Base-by-base conservation (phyloP, 2,113 vertebrate species). In the Poeciliopsis retropinna region DNA sequence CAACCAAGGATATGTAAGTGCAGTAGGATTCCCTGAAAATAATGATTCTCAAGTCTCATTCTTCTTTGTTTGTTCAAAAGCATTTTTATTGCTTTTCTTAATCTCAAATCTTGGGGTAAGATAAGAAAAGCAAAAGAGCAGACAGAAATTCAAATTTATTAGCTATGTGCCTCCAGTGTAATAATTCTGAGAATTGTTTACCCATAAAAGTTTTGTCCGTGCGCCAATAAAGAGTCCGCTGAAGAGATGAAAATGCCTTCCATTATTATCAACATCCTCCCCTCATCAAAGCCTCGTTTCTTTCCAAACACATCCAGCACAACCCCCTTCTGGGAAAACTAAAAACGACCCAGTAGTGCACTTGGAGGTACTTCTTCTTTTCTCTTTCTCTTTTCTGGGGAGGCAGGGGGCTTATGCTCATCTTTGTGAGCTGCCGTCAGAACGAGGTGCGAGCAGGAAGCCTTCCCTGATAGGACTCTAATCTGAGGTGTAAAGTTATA, bases 401-500 rank as follows among this genome's bases (percentile, higher is more conserved):
- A 57, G 19, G 51, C 8, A 57, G 51, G 71, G 85, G 84, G 86
- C 85, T 91, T 92, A 90, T 25, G 80, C 37, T 70, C 19, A 64
- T 84, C 87, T 88, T 87, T 80, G 39, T 10, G 60, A 89, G 81
- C 87, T 91, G 90, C 86, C 78, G 67, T 81, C 83, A 14, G 80
- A 64, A 70, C 54, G 32, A 92, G 87, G 92, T 94, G 94, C 86
- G 34, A 27, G 83, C 74, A 22, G 81, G 85, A 88, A 67, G 80
- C 67, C 75, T 65, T 78, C 72, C 31, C 37, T 68, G 91, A 92
- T 92, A 92, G 84, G 85, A 82, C 61, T 17, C 60, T 81, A 87
- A 89, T 87, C 88, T 80, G 88, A 93, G 90, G 92, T 92, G 92
- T 91, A 84, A 91, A 83, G 84, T 87, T 91, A 89, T 72, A 85